Percentiles rank a stretch among this genome's conserved stretches.
Conservation (phyloP, 1,140 invertebrate genomes). For the Hyles vespertilio region DNA sequence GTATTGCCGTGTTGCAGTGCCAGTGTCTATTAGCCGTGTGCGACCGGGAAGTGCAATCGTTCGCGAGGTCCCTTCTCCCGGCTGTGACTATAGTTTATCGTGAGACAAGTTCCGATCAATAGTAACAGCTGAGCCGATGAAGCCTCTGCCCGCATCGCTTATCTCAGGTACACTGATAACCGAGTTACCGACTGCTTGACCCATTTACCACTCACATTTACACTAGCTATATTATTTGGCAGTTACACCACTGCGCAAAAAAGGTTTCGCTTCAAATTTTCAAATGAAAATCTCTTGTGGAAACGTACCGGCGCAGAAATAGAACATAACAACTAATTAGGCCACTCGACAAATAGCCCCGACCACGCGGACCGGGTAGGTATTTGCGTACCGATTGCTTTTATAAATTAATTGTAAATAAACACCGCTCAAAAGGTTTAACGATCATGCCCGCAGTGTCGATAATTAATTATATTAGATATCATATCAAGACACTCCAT, state of each 20-base stretch:
- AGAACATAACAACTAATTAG: slow-evolving; percentile 14
- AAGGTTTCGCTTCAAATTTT: background rate
- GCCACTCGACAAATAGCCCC: slow-evolving; percentile 4
- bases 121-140: slow-evolving; percentile 55
- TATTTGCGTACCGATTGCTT: background rate
- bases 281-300: background rate
- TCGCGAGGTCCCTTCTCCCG: slow-evolving; percentile 32
- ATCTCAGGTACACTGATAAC: slow-evolving; percentile 37
- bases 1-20: slow-evolving; percentile 35
- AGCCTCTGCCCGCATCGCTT: slow-evolving; percentile 32
- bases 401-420: background rate
- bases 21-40: slow-evolving; percentile 41
- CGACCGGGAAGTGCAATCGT: slow-evolving; percentile 38
- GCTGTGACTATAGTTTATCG: slow-evolving; percentile 37
- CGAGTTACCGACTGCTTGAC: slow-evolving; percentile 14
- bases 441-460: no score
- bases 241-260: background rate
- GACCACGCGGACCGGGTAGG: slow-evolving; percentile 4
- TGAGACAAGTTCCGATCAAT: slow-evolving; percentile 53
- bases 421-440: background rate
- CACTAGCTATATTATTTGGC: background rate
- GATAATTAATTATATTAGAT: no score
- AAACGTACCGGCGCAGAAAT: slow-evolving; percentile 4
- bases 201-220: slow-evolving; percentile 8
- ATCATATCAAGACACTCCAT: no score